These are phyloP conservation scores for Macrophya alboannulata DNA, from an alignment of 2,888 invertebrate genomes.

Conservation along the genomic window DNA sequence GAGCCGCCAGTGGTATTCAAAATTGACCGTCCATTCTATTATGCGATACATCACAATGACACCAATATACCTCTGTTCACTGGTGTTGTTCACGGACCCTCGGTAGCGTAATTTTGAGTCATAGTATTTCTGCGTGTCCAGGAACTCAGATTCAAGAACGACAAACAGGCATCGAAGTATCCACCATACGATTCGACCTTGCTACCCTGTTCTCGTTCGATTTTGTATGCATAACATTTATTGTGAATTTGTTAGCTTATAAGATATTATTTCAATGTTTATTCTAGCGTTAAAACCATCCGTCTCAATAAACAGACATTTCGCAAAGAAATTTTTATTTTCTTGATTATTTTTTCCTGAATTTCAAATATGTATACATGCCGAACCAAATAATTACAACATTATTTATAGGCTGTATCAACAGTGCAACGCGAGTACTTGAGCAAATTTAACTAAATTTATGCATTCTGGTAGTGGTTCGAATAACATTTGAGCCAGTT, in stretches of 20 bases:
- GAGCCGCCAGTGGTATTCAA: conserved; percentile 14
- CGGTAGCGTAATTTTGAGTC: background rate
- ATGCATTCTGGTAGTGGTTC: no score
- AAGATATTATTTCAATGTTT: background rate
- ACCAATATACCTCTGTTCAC: conserved; percentile 20
- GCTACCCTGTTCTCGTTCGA: background rate
- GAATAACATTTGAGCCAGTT: no score
- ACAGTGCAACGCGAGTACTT: no score
- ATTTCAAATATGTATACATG: background rate
- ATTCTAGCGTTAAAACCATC: background rate
- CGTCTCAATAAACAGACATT: background rate
- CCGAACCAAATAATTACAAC: no score
- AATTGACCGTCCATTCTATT: conserved; percentile 43
- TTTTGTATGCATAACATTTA: background rate
- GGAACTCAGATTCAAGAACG: background rate
- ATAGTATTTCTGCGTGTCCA: background rate
- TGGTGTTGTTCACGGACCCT: conserved; percentile 19
- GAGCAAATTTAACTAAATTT: no score
- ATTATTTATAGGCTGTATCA: no score
- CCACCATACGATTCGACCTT: background rate
- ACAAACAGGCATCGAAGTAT: background rate
- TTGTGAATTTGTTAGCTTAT: background rate
- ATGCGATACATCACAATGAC: conserved; percentile 14
- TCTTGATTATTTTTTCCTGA: background rate
- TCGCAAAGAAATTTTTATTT: background rate